Evolutionary conservation across 2,888 invertebrate genomes (phyloP).

Genomic region (Chouioia cunea): DNA sequence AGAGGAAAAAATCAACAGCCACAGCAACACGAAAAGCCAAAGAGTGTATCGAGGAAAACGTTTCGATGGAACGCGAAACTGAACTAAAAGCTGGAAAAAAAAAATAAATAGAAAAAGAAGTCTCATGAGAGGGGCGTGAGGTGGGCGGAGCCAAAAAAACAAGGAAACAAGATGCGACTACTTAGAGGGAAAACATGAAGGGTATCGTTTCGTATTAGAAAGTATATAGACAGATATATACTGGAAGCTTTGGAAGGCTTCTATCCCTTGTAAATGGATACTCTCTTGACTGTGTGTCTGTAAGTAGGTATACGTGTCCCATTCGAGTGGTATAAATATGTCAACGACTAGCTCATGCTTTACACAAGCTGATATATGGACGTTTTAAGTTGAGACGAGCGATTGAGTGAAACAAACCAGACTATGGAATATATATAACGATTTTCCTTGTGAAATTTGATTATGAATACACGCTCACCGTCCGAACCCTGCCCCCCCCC

Average conservation of each 20-base stretch:
- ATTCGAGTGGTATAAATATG: conserved; percentile 12
- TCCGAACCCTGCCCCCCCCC: too few species aligned
- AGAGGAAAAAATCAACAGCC: conserved; percentile 24
- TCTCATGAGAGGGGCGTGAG: conserved; percentile 27
- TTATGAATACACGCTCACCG: too few species aligned
- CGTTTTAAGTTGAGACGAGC: background rate
- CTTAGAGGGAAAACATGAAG: conserved; percentile 34
- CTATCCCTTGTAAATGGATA: conserved; percentile 38
- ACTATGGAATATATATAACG: too few species aligned
- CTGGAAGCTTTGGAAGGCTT: too few species aligned
- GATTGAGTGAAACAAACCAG: background rate
- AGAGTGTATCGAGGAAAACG: too few species aligned
- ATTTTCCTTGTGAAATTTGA: too few species aligned
- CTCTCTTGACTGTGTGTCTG: conserved; percentile 26
- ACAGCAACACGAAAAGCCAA: too few species aligned
- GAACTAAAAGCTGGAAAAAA: background rate
- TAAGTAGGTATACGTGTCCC: conserved; percentile 12
- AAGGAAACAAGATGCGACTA: conserved; percentile 21
- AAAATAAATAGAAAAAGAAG: background rate
- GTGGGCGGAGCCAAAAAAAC: conserved; percentile 16
- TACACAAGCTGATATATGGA: background rate
- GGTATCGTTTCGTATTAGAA: too few species aligned
- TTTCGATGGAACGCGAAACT: too few species aligned
- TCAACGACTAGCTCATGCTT: conserved; percentile 13
- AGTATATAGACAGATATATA: too few species aligned